These are phyloP conservation scores for Stichopus chloronotus DNA, from an alignment of 35 echinoderm and acorn worm species.

Conservation along the genomic window DNA sequence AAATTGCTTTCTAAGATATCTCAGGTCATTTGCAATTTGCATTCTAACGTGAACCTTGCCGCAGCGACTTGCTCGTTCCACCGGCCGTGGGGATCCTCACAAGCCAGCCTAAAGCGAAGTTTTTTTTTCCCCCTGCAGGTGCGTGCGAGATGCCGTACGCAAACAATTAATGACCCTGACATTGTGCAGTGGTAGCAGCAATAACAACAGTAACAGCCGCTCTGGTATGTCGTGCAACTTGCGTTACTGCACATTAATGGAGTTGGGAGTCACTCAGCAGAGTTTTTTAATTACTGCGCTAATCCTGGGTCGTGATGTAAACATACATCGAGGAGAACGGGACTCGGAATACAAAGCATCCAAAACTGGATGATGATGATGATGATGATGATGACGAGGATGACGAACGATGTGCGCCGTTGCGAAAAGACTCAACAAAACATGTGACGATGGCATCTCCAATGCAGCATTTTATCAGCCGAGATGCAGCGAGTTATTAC, in stretches of 20 bases:
- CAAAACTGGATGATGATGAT: neutral
- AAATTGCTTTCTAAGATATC: too few relatives aligned
- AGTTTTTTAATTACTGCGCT: slow-evolving; percentile 44
- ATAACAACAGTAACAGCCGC: neutral
- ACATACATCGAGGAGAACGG: neutral
- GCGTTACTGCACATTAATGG: slow-evolving; percentile 39
- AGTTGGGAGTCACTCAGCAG: slow-evolving; percentile 33
- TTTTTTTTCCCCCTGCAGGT: neutral
- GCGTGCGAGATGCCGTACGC: slow-evolving; percentile 6
- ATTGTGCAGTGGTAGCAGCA: neutral
- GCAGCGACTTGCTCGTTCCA: too few relatives aligned
- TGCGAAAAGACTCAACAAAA: neutral
- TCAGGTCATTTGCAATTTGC: too few relatives aligned
- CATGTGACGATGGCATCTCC: slow-evolving; percentile 24
- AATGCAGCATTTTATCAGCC: slow-evolving; percentile 13
- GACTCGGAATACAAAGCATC: neutral
- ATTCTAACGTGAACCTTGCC: too few relatives aligned
- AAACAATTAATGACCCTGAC: slow-evolving; percentile 41
- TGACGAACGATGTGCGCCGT: slow-evolving; percentile 25
- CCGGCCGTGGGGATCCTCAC: too few relatives aligned
- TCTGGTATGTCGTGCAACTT: slow-evolving; percentile 13
- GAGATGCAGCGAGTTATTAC: neutral
- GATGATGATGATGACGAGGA: neutral
- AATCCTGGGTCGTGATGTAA: slow-evolving; percentile 38
- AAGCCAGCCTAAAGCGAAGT: too few relatives aligned